phyloP scores from a whole-genome alignment of 2,888 invertebrate species.

The Dorcus hopei region DNA sequence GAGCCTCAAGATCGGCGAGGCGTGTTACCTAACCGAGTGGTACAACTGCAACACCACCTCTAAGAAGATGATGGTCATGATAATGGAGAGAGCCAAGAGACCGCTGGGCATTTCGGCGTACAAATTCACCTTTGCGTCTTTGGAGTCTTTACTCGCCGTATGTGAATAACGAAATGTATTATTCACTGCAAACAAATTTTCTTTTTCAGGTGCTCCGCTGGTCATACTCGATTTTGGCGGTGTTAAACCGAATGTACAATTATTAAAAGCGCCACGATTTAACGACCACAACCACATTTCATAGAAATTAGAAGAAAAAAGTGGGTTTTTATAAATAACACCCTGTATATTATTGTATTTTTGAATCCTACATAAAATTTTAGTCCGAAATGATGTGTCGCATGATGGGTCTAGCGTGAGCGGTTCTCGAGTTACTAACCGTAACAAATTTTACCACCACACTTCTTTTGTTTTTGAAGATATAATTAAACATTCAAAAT shows the following conservation, averaged over 20 bases:
- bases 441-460: too few relatives aligned
- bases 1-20: constrained; percentile 19
- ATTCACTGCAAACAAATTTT: background rate
- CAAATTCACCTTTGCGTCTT: constrained; percentile 12
- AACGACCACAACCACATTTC: too few relatives aligned
- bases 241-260: background rate
- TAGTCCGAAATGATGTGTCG: too few relatives aligned
- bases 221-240: constrained; percentile 2
- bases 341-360: too few relatives aligned
- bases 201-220: constrained; percentile 3
- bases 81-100: constrained; percentile 25
- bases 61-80: constrained; percentile 17
- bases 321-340: too few relatives aligned
- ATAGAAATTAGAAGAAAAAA: too few relatives aligned
- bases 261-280: background rate
- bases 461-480: too few relatives aligned
- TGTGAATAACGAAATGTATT: background rate
- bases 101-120: constrained; percentile 11
- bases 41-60: constrained; percentile 11
- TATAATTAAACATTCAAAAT: too few relatives aligned
- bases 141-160: constrained; percentile 12
- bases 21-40: constrained; percentile 22
- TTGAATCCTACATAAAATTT: too few relatives aligned
- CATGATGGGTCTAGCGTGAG: too few relatives aligned
- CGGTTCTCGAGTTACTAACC: too few relatives aligned